Evolutionary conservation across 2,888 invertebrate species (phyloP).

Genomic region (Ferdinandea cuprea): DNA sequence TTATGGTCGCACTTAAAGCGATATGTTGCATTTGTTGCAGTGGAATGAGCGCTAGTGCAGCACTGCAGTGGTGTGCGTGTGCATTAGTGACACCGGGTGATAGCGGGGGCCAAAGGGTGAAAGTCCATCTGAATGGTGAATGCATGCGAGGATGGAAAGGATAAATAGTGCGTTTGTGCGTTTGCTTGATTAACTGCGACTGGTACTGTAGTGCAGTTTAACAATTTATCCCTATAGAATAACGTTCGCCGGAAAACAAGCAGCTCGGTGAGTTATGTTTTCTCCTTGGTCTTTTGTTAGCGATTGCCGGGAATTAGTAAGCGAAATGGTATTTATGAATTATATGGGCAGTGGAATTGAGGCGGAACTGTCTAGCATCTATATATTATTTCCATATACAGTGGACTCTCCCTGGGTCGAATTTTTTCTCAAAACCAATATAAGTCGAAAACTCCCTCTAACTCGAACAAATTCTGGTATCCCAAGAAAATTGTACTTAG

Average conservation of each 20-base stretch:
- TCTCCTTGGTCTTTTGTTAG: constrained; percentile 29
- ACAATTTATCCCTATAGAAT: constrained; percentile 52
- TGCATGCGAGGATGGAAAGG: constrained; percentile 34
- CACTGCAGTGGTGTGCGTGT: constrained; percentile 38
- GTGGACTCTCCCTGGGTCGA: no score
- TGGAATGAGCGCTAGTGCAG: constrained; percentile 37
- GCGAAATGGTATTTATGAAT: constrained; percentile 6
- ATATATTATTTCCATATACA: no score
- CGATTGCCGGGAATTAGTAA: constrained; percentile 10
- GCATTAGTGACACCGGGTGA: constrained; percentile 9
- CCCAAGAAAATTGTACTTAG: no score
- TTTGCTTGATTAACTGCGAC: constrained; percentile 64
- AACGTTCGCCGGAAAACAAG: constrained; percentile 8
- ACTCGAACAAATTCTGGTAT: no score
- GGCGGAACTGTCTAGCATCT: no score
- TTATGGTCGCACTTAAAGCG: constrained; percentile 78
- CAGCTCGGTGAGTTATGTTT: constrained; percentile 43
- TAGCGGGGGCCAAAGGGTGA: neutral
- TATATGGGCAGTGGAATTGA: no score
- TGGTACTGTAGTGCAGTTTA: constrained; percentile 39
- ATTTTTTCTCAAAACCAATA: no score
- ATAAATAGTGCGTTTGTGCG: constrained; percentile 63
- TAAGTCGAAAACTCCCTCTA: no score
- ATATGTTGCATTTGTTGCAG: constrained; percentile 66
- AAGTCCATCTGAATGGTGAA: constrained; percentile 34